These are phyloP conservation scores for Apamea sordens DNA, from an alignment of 2,888 invertebrate species.

Conservation along the genomic window DNA sequence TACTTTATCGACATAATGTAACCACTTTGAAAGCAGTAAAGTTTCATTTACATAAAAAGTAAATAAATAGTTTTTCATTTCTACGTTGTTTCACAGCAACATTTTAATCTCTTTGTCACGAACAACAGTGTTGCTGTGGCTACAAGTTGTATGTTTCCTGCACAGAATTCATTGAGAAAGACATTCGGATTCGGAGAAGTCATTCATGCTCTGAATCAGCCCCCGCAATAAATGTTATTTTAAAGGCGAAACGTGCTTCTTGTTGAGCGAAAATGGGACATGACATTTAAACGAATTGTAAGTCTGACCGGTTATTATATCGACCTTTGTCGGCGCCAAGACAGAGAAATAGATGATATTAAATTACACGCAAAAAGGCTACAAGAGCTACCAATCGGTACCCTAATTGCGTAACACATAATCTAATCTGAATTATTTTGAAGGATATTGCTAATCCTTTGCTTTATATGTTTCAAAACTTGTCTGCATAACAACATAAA, in stretches of 20 bases:
- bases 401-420: too few relatives aligned
- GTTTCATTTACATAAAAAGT: conserved; percentile 17
- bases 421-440: too few relatives aligned
- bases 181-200: conserved; percentile 17
- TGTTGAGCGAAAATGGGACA: conserved; percentile 9
- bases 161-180: neutral
- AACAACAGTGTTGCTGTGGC: conserved; percentile 7
- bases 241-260: conserved; percentile 12
- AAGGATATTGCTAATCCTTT: too few relatives aligned
- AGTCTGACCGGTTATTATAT: conserved; percentile 4
- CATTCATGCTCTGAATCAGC: conserved; percentile 28
- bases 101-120: conserved; percentile 1
- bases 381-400: neutral
- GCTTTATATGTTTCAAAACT: too few relatives aligned
- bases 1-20: conserved; percentile 8
- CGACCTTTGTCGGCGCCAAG: neutral
- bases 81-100: neutral
- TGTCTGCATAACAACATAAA: too few relatives aligned
- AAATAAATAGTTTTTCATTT: conserved; percentile 10
- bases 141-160: conserved; percentile 21
- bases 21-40: neutral
- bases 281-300: conserved; percentile 12
- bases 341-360: neutral
- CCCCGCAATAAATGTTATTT: conserved; percentile 10
- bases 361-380: neutral